Percentiles rank a stretch among this genome's conserved stretches.
phyloP scores from a whole-genome alignment of 2,113 vertebrate species.

The Drymodes brunneopygia region DNA sequence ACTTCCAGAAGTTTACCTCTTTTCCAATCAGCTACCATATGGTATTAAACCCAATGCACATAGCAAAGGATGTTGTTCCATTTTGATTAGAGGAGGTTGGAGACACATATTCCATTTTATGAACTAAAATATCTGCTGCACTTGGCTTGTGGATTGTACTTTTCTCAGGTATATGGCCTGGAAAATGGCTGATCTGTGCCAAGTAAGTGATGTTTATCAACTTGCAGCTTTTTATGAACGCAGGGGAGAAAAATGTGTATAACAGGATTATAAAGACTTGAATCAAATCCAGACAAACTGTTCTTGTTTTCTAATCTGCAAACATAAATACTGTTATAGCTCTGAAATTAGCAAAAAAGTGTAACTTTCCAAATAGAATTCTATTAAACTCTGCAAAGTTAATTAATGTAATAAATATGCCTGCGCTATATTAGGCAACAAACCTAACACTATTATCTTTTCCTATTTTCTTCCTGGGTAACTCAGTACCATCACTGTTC shows the following conservation, averaged over 20 bases:
- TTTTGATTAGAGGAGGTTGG: conserved; percentile 27
- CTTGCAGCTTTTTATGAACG: conserved; percentile 24
- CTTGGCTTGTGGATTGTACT: conserved; percentile 37
- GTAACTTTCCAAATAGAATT: conserved; percentile 46
- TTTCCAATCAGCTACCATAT: conserved; percentile 37
- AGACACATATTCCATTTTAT: conserved; percentile 14
- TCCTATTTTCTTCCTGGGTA: conserved; percentile 55
- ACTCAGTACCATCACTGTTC: not conserved
- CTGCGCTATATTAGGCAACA: not conserved
- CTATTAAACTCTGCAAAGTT: conserved; percentile 46
- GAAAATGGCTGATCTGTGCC: conserved; percentile 31
- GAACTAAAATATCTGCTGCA: conserved; percentile 48
- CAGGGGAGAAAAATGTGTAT: conserved; percentile 20
- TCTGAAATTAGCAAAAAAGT: not conserved
- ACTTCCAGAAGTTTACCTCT: not conserved
- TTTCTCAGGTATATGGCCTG: conserved; percentile 52
- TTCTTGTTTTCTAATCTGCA: conserved; percentile 47
- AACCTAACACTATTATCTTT: not conserved
- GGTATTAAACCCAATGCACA: conserved; percentile 15
- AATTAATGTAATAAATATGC: conserved; percentile 49
- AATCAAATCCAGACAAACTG: conserved; percentile 50
- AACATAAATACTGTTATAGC: conserved; percentile 4
- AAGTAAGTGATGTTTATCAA: conserved; percentile 56
- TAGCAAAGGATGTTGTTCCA: not conserved
- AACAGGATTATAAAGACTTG: conserved; percentile 55